A percentile compares a stretch with the other conserved stretches of the same genome.
These are phyloP conservation scores for Apistogramma diplotaenia DNA, from an alignment of 2,113 vertebrate species.

Conservation along the genomic window DNA sequence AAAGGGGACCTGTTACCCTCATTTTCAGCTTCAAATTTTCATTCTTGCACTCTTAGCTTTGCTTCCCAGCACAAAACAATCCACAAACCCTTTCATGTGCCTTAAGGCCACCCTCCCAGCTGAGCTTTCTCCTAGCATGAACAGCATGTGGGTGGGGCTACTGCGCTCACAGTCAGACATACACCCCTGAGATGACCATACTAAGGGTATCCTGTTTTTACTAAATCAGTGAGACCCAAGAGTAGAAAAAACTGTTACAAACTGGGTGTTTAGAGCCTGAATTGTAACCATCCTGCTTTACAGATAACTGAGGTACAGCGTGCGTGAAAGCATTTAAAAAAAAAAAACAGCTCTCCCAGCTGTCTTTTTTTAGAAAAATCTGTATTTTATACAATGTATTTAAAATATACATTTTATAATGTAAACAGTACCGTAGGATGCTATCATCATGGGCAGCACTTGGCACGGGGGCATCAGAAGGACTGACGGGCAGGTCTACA, in stretches of 20 bases:
- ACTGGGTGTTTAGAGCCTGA: not conserved
- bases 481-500: slow-evolving; percentile 96
- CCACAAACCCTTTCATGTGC: not conserved
- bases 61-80: not conserved
- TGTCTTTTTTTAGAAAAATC: too few relatives aligned
- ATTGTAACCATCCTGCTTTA: too few relatives aligned
- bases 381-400: too few relatives aligned
- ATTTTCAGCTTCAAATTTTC: not conserved
- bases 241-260: not conserved
- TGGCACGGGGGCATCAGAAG: slow-evolving; percentile 91
- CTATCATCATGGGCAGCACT: slow-evolving; percentile 92
- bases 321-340: not conserved
- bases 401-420: not conserved
- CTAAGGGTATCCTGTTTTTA: not conserved
- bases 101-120: not conserved
- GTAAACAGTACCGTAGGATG: slow-evolving; percentile 83
- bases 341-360: not conserved
- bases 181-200: not conserved
- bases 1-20: not conserved
- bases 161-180: not conserved
- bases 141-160: not conserved
- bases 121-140: not conserved
- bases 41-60: not conserved
- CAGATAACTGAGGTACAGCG: not conserved
- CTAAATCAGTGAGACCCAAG: not conserved